These are phyloP conservation scores for Aethes cnicana DNA, from an alignment of 2,888 invertebrate genomes.

Conservation along the genomic window DNA sequence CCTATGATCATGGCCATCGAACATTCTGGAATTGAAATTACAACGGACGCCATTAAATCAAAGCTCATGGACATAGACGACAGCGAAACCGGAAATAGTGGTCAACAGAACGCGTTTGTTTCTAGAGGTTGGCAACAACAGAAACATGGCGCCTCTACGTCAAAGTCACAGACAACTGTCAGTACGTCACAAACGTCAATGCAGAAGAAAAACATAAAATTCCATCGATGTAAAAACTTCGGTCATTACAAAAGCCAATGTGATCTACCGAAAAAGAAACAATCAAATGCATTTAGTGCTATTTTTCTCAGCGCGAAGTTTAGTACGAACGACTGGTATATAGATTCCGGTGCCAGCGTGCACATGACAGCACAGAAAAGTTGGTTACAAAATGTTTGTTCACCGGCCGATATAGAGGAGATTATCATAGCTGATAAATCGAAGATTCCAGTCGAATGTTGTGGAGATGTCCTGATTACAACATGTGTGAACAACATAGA, in stretches of 20 bases:
- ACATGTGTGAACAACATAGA: constrained; percentile 24
- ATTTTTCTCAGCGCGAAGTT: constrained; percentile 26
- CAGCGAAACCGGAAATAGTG: too few species aligned
- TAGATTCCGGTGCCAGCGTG: not conserved
- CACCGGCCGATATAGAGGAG: constrained; percentile 20
- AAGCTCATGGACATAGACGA: not conserved
- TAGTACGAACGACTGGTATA: not conserved
- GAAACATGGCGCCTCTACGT: not conserved
- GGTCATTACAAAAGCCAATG: constrained; percentile 23
- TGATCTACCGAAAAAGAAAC: not conserved
- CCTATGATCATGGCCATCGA: not conserved
- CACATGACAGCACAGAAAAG: constrained; percentile 31
- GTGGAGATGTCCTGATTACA: constrained; percentile 31
- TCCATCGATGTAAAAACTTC: not conserved
- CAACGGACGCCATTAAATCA: not conserved
- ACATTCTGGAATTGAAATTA: not conserved
- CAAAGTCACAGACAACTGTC: too few species aligned
- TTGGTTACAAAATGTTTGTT: constrained; percentile 28
- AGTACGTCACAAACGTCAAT: too few species aligned
- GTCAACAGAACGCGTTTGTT: too few species aligned
- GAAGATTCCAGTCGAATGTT: constrained; percentile 29
- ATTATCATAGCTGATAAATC: constrained; percentile 33
- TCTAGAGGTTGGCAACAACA: not conserved
- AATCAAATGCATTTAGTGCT: constrained; percentile 28
- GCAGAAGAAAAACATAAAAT: not conserved